Conservation (phyloP, 2,888 invertebrate genomes). For the Drosophila longiperda region DNA sequence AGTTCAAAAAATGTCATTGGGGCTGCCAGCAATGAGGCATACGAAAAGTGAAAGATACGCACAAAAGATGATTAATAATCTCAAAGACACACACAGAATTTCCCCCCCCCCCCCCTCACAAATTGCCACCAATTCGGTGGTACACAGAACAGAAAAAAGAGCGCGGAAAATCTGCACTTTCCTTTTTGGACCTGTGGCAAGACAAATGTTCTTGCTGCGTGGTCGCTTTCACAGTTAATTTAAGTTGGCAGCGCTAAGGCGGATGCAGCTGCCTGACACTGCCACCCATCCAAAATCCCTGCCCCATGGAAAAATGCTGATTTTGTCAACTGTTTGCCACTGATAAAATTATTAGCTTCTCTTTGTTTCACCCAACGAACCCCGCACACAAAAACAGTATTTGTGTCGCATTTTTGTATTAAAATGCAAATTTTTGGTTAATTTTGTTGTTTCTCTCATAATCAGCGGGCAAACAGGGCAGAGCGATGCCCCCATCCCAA, state of each 20-base stretch:
- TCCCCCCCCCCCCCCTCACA: too few relatives aligned
- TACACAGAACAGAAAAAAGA: conserved; percentile 26
- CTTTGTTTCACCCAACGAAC: conserved; percentile 48
- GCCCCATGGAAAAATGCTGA: conserved; percentile 75
- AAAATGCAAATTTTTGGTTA: conserved; percentile 83
- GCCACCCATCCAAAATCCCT: not conserved
- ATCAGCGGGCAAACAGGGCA: conserved; percentile 70
- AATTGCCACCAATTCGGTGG: not conserved
- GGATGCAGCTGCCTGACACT: conserved; percentile 63
- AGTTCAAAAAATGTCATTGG: conserved; percentile 60
- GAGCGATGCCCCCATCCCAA: not conserved
- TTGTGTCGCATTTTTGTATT: conserved; percentile 72
- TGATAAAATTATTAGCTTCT: conserved; percentile 83
- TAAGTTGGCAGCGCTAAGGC: conserved; percentile 71
- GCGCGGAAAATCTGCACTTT: conserved; percentile 52
- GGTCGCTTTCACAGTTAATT: conserved; percentile 83
- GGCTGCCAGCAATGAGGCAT: conserved; percentile 66
- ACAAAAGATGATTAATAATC: conserved; percentile 83
- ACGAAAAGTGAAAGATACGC: conserved; percentile 76
- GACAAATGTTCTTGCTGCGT: conserved; percentile 83
- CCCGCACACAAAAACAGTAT: conserved; percentile 13
- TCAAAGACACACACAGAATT: conserved; percentile 45
- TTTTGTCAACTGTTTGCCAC: conserved; percentile 83
- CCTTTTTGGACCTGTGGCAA: conserved; percentile 53
- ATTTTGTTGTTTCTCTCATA: conserved; percentile 83